A percentile compares a stretch with the other conserved stretches of the same genome.
Evolutionary conservation across 2,888 invertebrate genomes (phyloP).

Genomic region (Cephus pygmeus): DNA sequence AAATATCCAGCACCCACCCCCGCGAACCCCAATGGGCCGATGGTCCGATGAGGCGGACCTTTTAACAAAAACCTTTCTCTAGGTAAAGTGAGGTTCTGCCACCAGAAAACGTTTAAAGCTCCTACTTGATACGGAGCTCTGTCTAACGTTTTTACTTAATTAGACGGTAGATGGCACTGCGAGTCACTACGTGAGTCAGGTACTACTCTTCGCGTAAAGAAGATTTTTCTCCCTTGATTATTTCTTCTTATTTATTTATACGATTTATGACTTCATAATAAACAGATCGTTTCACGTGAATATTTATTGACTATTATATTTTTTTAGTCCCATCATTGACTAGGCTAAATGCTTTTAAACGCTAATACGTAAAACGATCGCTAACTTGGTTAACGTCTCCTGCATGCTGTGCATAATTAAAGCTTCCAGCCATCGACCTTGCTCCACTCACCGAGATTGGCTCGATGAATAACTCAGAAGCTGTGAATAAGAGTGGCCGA

Average conservation of each 20-base stretch:
- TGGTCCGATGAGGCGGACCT: not conserved
- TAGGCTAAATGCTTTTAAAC: not conserved
- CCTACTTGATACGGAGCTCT: not conserved
- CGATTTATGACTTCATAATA: not conserved
- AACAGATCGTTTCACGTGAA: not conserved
- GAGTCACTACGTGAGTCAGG: not conserved
- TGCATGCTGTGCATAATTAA: constrained; percentile 54
- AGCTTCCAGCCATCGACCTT: constrained; percentile 54
- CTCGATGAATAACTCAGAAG: constrained; percentile 54
- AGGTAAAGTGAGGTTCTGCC: constrained; percentile 1
- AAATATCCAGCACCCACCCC: constrained; percentile 59
- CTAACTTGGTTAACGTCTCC: not conserved
- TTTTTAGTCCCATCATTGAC: not conserved
- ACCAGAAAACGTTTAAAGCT: constrained; percentile 2
- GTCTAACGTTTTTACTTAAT: constrained; percentile 5
- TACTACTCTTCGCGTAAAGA: not conserved
- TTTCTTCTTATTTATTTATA: too few species aligned
- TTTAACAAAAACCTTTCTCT: constrained; percentile 12
- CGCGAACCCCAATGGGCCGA: constrained; percentile 26
- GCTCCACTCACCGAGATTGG: constrained; percentile 64
- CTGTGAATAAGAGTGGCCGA: constrained; percentile 16
- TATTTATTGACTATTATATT: not conserved
- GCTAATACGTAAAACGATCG: not conserved
- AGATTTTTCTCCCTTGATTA: not conserved
- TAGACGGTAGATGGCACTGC: not conserved